Conservation (phyloP, 35 echinoderm and acorn worm genomes). For the Heliocidaris tuberculata region DNA sequence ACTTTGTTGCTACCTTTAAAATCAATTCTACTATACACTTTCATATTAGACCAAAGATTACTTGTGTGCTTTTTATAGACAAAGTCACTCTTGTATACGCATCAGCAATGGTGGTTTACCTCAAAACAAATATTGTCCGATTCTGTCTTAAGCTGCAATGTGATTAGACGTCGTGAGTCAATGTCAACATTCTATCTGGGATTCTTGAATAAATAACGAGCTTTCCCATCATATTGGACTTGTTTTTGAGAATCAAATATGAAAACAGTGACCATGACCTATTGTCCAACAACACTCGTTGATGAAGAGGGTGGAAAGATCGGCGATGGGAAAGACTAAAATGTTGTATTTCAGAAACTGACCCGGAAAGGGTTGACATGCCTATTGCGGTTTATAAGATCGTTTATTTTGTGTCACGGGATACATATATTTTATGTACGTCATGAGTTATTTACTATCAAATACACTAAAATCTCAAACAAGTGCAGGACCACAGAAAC, state of each 20-base stretch:
- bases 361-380: not conserved
- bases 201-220: not conserved
- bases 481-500: not conserved
- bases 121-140: not conserved
- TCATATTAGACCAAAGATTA: not conserved
- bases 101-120: not conserved
- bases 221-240: not conserved
- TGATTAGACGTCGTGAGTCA: not conserved
- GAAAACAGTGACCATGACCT: not conserved
- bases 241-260: not conserved
- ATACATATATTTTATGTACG: not conserved
- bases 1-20: not conserved
- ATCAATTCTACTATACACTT: not conserved
- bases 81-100: not conserved
- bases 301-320: not conserved
- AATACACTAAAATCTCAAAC: not conserved
- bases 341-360: constrained; percentile 3
- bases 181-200: not conserved
- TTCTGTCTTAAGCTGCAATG: not conserved
- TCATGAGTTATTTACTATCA: not conserved
- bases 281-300: not conserved
- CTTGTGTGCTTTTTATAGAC: no score
- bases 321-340: not conserved
- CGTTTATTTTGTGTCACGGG: not conserved
- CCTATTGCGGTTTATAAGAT: not conserved